Conservation (phyloP, 2,113 vertebrate genomes). For the Coptodon rendalli region DNA sequence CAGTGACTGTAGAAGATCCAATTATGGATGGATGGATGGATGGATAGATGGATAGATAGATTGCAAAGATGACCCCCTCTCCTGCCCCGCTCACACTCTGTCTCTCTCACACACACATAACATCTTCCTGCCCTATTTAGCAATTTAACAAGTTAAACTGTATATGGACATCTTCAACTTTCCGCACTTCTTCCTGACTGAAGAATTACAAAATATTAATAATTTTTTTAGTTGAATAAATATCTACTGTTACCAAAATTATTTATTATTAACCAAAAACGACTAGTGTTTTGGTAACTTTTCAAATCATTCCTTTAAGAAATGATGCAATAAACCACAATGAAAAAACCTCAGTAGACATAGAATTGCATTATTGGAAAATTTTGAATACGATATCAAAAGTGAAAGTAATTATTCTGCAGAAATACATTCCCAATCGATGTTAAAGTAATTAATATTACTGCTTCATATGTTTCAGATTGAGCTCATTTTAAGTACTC, state of each 20-base stretch:
- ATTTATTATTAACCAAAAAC: accelerated
- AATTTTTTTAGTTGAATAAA: background rate
- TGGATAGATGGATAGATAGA: background rate
- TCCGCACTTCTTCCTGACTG: background rate
- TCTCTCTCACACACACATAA: background rate
- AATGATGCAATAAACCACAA: background rate
- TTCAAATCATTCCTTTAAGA: background rate
- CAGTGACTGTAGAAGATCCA: background rate
- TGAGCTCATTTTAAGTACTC: background rate
- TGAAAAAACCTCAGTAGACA: background rate
- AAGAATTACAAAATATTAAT: background rate
- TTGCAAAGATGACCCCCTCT: background rate
- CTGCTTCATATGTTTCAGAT: background rate
- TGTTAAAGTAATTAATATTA: background rate
- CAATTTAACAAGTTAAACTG: background rate
- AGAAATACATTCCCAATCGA: background rate
- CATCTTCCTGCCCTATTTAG: background rate
- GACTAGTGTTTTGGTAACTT: background rate
- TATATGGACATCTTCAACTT: background rate
- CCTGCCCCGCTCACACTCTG: background rate
- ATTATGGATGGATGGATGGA: background rate
- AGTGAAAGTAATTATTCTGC: background rate
- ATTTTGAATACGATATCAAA: background rate
- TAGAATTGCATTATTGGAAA: background rate
- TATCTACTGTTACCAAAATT: background rate